Evolutionary conservation across 2,888 invertebrate species (phyloP).

Genomic region (Phania funesta): DNA sequence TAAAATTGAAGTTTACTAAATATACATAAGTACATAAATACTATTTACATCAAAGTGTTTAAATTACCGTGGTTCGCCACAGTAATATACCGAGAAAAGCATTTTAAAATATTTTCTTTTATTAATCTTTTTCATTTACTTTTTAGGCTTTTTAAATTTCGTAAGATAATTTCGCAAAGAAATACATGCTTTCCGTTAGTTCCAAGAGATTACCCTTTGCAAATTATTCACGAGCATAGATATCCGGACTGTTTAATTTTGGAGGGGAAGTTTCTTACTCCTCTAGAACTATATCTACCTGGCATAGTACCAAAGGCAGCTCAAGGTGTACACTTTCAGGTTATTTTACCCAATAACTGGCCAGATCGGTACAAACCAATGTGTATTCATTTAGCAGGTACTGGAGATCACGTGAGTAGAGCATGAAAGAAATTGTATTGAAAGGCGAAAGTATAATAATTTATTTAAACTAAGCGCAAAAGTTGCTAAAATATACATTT

Average conservation of each 20-base stretch:
- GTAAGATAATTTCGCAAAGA: conserved; percentile 92
- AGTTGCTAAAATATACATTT: no score
- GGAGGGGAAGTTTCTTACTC: conserved; percentile 93
- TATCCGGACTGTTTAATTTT: conserved; percentile 87
- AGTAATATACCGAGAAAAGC: no score
- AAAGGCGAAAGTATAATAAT: no score
- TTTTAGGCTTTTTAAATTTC: conserved; percentile 93
- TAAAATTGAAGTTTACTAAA: no score
- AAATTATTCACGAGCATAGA: conserved; percentile 91
- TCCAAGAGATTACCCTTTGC: conserved; percentile 90
- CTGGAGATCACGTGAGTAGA: conserved; percentile 90
- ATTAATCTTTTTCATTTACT: not conserved
- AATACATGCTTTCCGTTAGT: conserved; percentile 91
- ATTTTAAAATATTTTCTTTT: no score
- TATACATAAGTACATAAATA: no score
- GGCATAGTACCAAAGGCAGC: conserved; percentile 92
- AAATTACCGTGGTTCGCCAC: no score
- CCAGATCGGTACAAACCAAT: conserved; percentile 87
- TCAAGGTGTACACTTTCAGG: conserved; percentile 91
- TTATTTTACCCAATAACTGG: conserved; percentile 92
- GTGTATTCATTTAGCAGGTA: conserved; percentile 97
- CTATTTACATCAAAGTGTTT: no score
- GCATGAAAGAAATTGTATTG: no score
- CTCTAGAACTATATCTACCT: conserved; percentile 90
- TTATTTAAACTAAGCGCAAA: no score